Conservation (phyloP, 2,797 vertebrate genomes). For the Leptoclinus maculatus region DNA sequence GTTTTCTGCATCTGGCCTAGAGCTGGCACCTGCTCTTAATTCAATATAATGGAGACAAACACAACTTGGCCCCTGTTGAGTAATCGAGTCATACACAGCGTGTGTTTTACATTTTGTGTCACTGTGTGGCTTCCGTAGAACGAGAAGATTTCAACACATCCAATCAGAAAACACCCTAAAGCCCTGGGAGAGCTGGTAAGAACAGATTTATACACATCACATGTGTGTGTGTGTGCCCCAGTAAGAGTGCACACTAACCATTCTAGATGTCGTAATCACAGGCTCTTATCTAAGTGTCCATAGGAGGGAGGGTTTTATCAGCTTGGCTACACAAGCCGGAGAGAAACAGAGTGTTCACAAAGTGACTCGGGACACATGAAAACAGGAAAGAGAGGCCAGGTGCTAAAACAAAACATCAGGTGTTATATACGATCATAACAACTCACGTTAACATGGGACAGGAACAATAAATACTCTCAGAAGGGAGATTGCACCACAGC, state of each 20-base stretch:
- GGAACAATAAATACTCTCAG: slow-evolving; percentile 14
- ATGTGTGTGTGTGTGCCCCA: slow-evolving; percentile 28
- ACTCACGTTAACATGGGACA: slow-evolving; percentile 5
- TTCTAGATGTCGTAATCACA: slow-evolving; percentile 66
- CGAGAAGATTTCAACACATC: slow-evolving; percentile 41
- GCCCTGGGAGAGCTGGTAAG: slow-evolving; percentile 20
- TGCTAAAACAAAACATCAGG: slow-evolving; percentile 47
- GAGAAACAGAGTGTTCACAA: slow-evolving; percentile 59
- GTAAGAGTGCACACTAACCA: slow-evolving; percentile 48
- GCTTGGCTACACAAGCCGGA: slow-evolving; percentile 50
- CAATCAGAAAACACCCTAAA: slow-evolving; percentile 55
- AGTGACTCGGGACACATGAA: slow-evolving; percentile 58
- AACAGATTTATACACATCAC: slow-evolving; percentile 45
- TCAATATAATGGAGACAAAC: slow-evolving; percentile 38
- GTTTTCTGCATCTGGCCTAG: slow-evolving; percentile 19
- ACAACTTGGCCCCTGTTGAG: slow-evolving; percentile 39
- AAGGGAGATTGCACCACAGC: slow-evolving; percentile 3
- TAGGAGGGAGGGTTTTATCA: slow-evolving; percentile 75
- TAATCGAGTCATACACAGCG: slow-evolving; percentile 35
- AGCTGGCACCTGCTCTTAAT: slow-evolving; percentile 16
- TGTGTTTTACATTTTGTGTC: slow-evolving; percentile 45
- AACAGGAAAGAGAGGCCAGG: slow-evolving; percentile 64
- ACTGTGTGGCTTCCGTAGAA: slow-evolving; percentile 36
- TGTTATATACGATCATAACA: slow-evolving; percentile 20
- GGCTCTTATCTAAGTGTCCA: slow-evolving; percentile 72